These are phyloP conservation scores for Coelopa frigida DNA, from an alignment of 1,140 invertebrate species.

Conservation along the genomic window DNA sequence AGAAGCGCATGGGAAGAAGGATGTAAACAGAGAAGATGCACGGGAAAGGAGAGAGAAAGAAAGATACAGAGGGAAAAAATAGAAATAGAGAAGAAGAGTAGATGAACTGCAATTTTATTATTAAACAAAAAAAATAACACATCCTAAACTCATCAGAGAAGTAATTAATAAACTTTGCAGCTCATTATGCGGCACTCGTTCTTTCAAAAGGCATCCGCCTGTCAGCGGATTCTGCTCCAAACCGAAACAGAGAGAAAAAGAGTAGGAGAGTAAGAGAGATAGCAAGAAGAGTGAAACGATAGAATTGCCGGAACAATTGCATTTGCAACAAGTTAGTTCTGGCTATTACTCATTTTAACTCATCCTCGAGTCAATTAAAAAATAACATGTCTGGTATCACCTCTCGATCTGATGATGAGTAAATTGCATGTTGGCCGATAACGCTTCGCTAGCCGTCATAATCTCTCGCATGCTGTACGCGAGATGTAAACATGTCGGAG, in stretches of 20 bases:
- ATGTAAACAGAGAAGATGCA: neutral
- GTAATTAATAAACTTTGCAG: slow-evolving; percentile 11
- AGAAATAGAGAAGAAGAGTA: neutral
- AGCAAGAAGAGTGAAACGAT: neutral
- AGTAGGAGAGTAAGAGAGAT: neutral
- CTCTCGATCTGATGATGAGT: slow-evolving; percentile 11
- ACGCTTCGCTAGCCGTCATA: slow-evolving; percentile 1
- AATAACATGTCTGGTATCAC: slow-evolving; percentile 1
- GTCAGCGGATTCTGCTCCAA: slow-evolving; percentile 1
- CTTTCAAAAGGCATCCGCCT: neutral
- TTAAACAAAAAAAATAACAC: too few species aligned
- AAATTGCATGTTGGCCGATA: slow-evolving; percentile 6
- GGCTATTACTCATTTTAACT: neutral
- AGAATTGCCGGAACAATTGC: neutral
- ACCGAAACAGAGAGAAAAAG: neutral
- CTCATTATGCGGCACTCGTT: slow-evolving; percentile 3
- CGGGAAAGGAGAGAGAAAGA: too few species aligned
- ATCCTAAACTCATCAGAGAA: neutral
- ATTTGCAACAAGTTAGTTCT: neutral
- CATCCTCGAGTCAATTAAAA: neutral
- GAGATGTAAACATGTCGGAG: neutral
- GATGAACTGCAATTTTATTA: neutral
- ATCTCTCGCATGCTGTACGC: neutral
- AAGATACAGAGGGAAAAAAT: too few species aligned
- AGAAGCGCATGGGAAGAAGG: slow-evolving; percentile 1